These are phyloP conservation scores for Leucoraja ocellata DNA, from an alignment of 2,797 vertebrate species.

Conservation along the genomic window DNA sequence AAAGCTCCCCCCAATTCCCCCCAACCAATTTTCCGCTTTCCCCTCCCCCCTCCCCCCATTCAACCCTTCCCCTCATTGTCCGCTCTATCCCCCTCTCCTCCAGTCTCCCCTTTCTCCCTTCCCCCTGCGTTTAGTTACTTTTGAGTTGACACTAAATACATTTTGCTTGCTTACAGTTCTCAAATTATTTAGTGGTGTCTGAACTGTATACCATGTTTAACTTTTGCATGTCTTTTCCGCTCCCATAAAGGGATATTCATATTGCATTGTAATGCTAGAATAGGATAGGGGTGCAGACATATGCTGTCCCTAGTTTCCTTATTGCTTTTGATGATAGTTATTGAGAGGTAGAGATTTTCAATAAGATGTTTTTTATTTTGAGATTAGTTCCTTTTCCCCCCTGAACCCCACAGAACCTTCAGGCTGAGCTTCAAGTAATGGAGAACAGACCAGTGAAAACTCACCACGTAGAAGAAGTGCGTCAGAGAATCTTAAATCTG, in stretches of 20 bases:
- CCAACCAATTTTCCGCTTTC: no score
- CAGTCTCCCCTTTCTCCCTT: no score
- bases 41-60: no score
- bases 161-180: neutral
- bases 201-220: neutral
- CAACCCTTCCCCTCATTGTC: no score
- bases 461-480: conserved; percentile 46
- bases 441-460: conserved; percentile 39
- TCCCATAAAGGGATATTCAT: neutral
- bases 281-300: neutral
- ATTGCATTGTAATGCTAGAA: neutral
- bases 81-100: no score
- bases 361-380: neutral
- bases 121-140: neutral
- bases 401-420: conserved; percentile 22
- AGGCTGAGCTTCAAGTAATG: conserved; percentile 42
- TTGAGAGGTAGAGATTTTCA: neutral
- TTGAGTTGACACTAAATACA: neutral
- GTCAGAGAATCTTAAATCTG: conserved; percentile 49
- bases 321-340: neutral
- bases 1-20: no score
- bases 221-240: neutral
- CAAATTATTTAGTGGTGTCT: neutral
- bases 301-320: no score
- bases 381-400: neutral